These are phyloP conservation scores for Oncorhynchus nerka DNA, from an alignment of 2,113 vertebrate genomes.

Conservation along the genomic window DNA sequence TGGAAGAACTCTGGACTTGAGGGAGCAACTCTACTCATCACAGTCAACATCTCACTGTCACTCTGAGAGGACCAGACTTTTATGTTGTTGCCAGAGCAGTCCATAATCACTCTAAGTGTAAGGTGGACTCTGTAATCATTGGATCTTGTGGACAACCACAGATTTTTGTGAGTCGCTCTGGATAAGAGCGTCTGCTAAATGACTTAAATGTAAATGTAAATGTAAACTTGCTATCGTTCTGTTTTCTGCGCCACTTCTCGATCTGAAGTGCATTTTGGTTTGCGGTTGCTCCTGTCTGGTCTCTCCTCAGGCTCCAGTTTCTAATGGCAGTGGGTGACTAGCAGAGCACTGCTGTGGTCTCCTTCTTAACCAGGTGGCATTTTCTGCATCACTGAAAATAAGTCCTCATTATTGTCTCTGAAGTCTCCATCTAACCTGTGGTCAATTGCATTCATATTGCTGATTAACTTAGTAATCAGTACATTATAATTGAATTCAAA, in stretches of 20 bases:
- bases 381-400: not conserved
- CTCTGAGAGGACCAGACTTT: no score
- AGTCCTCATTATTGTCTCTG: constrained; percentile 1
- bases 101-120: no score
- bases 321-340: not conserved
- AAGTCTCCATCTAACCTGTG: not conserved
- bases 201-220: no score
- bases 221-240: not conserved
- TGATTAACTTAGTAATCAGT: not conserved
- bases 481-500: not conserved
- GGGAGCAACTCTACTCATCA: no score
- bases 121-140: no score
- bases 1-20: no score
- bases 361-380: not conserved
- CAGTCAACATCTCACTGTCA: no score
- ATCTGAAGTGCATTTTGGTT: not conserved
- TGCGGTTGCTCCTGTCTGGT: not conserved
- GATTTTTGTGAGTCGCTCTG: no score
- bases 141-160: no score
- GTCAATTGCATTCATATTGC: not conserved
- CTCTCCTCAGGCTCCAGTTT: not conserved
- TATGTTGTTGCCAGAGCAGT: no score
- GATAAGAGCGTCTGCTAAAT: no score
- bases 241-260: not conserved
- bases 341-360: not conserved